Percentiles rank a stretch among this genome's conserved stretches.
phyloP scores from a whole-genome alignment of 2,797 vertebrate genomes.

The Chelonia mydas region DNA sequence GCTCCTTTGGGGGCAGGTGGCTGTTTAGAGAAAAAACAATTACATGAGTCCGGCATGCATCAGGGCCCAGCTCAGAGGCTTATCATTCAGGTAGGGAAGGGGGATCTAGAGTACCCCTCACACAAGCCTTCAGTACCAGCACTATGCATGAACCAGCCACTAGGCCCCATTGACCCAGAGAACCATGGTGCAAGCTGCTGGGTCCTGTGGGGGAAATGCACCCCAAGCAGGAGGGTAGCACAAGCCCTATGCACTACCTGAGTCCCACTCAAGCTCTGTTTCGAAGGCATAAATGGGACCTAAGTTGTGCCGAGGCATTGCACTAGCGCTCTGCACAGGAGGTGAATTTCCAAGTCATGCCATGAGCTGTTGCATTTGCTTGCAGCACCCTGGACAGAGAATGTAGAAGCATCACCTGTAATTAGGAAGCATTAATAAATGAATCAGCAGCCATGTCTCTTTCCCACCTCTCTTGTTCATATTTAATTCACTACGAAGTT shows the following conservation, averaged over 20 bases:
- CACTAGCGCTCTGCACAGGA: neutral
- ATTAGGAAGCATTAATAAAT: neutral
- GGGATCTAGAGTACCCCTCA: neutral
- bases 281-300: neutral
- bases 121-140: neutral
- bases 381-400: neutral
- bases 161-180: neutral
- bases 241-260: accelerated
- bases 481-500: conserved; percentile 28
- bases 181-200: accelerated
- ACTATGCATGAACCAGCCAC: neutral
- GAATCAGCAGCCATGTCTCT: neutral
- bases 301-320: neutral
- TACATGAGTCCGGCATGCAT: neutral
- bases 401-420: neutral
- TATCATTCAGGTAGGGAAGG: neutral
- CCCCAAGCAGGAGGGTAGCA: neutral
- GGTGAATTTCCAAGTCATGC: neutral
- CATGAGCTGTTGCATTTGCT: neutral
- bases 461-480: neutral
- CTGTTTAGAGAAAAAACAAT: neutral
- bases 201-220: neutral
- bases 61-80: neutral
- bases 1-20: neutral
- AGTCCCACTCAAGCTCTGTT: neutral